Conservation (phyloP, 2,888 invertebrate genomes). For the Clostera curtula region DNA sequence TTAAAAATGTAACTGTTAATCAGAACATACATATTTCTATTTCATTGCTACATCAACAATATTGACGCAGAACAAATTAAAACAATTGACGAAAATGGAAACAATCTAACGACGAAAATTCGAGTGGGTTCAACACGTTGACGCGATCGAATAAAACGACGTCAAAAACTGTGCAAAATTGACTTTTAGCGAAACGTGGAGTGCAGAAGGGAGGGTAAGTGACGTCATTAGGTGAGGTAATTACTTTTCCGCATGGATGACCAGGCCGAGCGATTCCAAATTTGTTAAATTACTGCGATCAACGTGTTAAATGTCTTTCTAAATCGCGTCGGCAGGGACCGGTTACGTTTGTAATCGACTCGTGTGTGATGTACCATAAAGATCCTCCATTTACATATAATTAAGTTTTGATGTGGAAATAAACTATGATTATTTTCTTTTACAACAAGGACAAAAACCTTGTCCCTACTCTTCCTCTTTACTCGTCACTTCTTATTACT, state of each 20-base stretch:
- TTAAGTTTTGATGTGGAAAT: no score
- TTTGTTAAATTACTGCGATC: constrained; percentile 68
- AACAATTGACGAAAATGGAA: constrained; percentile 9
- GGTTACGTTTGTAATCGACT: constrained; percentile 28
- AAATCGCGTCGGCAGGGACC: constrained; percentile 38
- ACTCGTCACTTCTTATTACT: no score
- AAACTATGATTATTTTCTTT: no score
- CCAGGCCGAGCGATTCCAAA: constrained; percentile 49
- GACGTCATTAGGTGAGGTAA: constrained; percentile 70
- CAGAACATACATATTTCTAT: no score
- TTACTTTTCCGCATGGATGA: constrained; percentile 71
- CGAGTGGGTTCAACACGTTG: constrained; percentile 17
- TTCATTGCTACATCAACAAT: no score
- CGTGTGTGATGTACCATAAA: constrained; percentile 10
- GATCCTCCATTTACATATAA: no score
- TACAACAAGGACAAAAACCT: no score
- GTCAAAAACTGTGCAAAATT: constrained; percentile 60
- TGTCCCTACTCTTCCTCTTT: no score
- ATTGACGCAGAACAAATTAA: no score
- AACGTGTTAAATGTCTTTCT: constrained; percentile 67
- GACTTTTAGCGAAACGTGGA: constrained; percentile 53
- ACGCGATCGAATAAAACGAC: constrained; percentile 33
- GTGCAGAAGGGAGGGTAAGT: constrained; percentile 51
- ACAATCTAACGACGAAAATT: constrained; percentile 14
- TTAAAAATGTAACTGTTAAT: no score